Conservation (phyloP, 2,797 vertebrate species). For the Hemibagrus guttatus region DNA sequence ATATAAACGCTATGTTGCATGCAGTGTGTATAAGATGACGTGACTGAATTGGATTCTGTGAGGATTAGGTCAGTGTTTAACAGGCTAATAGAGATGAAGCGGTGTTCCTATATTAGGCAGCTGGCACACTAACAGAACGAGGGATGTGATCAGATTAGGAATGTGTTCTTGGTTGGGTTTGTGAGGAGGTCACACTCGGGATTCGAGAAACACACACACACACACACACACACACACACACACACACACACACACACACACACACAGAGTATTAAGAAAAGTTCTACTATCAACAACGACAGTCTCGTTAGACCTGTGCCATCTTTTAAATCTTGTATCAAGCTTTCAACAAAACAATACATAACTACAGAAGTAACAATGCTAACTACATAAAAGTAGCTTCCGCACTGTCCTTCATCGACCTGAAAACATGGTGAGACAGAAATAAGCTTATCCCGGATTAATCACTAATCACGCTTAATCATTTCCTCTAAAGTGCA, state of each 20-base stretch:
- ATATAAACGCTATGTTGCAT: not conserved
- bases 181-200: not conserved
- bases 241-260: not conserved
- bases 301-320: too few relatives aligned
- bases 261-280: not conserved
- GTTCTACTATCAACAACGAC: not conserved
- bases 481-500: conserved; percentile 62
- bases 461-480: conserved; percentile 60
- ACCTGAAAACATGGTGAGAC: conserved; percentile 49
- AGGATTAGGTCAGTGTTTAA: conserved; percentile 54
- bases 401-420: not conserved
- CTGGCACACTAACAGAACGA: conserved; percentile 21
- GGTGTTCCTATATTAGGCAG: conserved; percentile 42
- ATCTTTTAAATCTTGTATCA: not conserved
- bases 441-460: conserved; percentile 71
- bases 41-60: conserved; percentile 28
- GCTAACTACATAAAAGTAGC: not conserved
- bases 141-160: conserved; percentile 44
- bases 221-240: not conserved
- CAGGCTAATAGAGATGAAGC: conserved; percentile 42
- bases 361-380: not conserved
- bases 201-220: not conserved
- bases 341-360: not conserved
- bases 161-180: not conserved
- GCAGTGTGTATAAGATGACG: not conserved